Evolutionary conservation across 2,888 invertebrate species (phyloP), one percentile per base, ranked within the genome.

Genomic region (Orthosia gothica): DNA sequence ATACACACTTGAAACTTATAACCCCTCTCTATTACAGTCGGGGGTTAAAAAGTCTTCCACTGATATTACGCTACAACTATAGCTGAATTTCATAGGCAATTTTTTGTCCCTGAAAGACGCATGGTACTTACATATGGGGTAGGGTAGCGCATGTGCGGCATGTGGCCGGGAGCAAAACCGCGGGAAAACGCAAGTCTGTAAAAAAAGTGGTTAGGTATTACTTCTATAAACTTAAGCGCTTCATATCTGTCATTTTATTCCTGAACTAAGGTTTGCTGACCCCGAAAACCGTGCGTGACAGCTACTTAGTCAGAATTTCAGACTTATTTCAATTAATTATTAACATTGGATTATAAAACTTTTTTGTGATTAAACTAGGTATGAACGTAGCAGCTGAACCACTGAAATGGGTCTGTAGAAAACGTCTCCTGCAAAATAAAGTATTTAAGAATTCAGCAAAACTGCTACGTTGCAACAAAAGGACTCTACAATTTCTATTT

Each of bases 211-310:
- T 40, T 40, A n/a, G n/a, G n/a, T n/a, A 40, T 40, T 40, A 1
- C 40, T 40, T 40, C 40, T 32, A 32, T 59, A 50, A 49, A 57
- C 23, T 40, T 26, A 54, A 50, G 23, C 20, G 5, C 52, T 63
- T 55, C 26, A 66, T 55, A 47, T 50, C 54, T 55, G 20, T 65
- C 52, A 69, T 55, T 50, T 75, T 47, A 55, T 59, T 20, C 5
- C 20, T 15, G 13, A 26, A n/a, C 55, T 47, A 40, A 20, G 23
- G 80, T 61, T 76, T 80, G 40, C 50, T 72, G 67, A 80, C 80
- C 67, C 63, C 57, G 58, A 64, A 16, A 59, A 45, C 52, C 16
- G 49, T 79, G 80, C 80, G 83, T 79, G 80, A 68, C 66, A 40
- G 64, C 26, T 59, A 58, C 70, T 64, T 20, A 32, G 50, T 66